Evolutionary conservation across 2,888 invertebrate species (phyloP).

Genomic region (Hirtodrosophila duncani): DNA sequence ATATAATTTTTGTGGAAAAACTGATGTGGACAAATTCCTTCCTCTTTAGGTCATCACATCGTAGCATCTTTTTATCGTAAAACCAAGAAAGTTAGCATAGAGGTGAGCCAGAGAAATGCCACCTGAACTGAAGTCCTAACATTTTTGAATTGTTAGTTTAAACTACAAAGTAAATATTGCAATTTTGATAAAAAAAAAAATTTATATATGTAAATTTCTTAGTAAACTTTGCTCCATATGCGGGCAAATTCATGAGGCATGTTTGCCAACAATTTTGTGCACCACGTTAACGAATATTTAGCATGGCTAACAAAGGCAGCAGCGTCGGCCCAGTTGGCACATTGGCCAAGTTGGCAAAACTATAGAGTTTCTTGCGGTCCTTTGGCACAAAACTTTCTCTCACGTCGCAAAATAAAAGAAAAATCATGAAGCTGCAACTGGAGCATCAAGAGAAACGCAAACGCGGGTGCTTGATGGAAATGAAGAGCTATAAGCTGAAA

Average conservation of each 20-base stretch:
- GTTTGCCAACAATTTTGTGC: slow-evolving; percentile 66
- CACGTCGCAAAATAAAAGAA: slow-evolving; percentile 17
- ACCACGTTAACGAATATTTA: slow-evolving; percentile 68
- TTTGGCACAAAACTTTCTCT: slow-evolving; percentile 28
- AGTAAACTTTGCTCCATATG: no score
- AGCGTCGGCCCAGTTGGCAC: slow-evolving; percentile 44
- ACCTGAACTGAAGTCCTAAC: no score
- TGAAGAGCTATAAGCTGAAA: slow-evolving; percentile 37
- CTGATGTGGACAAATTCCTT: no score
- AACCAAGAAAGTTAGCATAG: no score
- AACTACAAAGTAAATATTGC: slow-evolving; percentile 17
- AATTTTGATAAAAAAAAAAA: not conserved
- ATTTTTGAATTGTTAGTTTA: no score
- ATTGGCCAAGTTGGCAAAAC: slow-evolving; percentile 59
- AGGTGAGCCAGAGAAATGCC: no score
- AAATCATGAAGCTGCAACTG: slow-evolving; percentile 31
- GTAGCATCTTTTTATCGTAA: no score
- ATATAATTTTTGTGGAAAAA: no score
- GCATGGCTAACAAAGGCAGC: slow-evolving; percentile 50
- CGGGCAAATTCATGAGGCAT: no score
- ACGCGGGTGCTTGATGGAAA: no score
- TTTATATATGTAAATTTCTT: slow-evolving; percentile 31
- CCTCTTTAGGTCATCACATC: no score
- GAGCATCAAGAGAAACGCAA: slow-evolving; percentile 21
- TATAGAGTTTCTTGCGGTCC: no score